Percentiles rank a stretch among this genome's conserved stretches.
Evolutionary conservation across 2,113 vertebrate species (phyloP).

Genomic region (Paradoxurus hermaphroditus): DNA sequence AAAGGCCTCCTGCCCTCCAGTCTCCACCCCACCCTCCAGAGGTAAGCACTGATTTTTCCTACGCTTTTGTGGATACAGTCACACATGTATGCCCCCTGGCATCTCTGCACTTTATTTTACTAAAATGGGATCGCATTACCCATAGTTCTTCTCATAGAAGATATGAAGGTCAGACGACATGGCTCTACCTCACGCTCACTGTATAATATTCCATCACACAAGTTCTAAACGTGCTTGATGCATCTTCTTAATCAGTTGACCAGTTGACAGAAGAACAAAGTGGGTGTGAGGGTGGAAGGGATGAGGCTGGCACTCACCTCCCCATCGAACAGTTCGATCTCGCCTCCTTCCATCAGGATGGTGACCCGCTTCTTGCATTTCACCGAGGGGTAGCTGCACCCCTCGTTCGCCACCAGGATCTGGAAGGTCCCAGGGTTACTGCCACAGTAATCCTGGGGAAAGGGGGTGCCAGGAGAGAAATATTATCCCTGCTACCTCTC

Average conservation of each 20-base stretch:
- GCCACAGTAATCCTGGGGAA: slow-evolving; percentile 90
- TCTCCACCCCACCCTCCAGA: not conserved
- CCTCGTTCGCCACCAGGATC: slow-evolving; percentile 92
- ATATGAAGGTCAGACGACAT: rapidly evolving
- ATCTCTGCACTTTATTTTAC: not conserved
- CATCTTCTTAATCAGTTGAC: not conserved
- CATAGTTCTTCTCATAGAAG: not conserved
- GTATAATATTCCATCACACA: rapidly evolving
- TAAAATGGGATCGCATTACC: not conserved
- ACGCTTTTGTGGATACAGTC: rapidly evolving
- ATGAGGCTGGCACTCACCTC: slow-evolving; percentile 82
- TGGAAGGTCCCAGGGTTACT: slow-evolving; percentile 89
- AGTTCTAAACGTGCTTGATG: rapidly evolving
- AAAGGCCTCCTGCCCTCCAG: too few species aligned
- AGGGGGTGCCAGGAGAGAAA: not conserved
- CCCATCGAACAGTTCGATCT: slow-evolving; percentile 88
- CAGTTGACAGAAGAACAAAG: not conserved
- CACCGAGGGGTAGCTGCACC: slow-evolving; percentile 89
- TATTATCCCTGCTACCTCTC: not conserved
- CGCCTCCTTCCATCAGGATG: slow-evolving; percentile 88
- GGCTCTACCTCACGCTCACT: not conserved
- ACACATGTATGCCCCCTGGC: not conserved
- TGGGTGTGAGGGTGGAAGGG: not conserved
- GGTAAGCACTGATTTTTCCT: not conserved
- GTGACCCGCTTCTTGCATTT: slow-evolving; percentile 91